phyloP scores from a whole-genome alignment of 1,140 invertebrate species.

The Branchinecta lindahli region DNA sequence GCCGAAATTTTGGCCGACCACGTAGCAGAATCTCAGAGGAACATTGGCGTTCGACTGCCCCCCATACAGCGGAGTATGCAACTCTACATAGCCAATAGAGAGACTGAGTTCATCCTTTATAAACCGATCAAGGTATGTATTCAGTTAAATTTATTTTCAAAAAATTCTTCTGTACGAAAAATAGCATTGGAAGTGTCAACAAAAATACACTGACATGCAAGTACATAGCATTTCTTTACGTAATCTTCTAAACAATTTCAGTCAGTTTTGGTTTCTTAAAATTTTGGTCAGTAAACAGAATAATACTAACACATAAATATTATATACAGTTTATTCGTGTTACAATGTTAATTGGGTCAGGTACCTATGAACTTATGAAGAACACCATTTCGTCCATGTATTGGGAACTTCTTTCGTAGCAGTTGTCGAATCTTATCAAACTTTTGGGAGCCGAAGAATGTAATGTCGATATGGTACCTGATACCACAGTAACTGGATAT shows the following conservation, averaged over 20 bases:
- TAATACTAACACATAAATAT: too few relatives aligned
- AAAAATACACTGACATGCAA: too few relatives aligned
- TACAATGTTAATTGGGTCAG: neutral
- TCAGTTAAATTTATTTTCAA: slow-evolving; percentile 23
- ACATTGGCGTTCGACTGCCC: slow-evolving; percentile 62
- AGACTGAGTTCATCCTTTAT: slow-evolving; percentile 90
- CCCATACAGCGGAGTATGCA: slow-evolving; percentile 73
- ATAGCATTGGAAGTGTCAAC: too few relatives aligned
- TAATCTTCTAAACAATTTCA: neutral
- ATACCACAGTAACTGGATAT: too few relatives aligned
- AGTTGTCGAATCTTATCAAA: too few relatives aligned
- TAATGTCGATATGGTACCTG: too few relatives aligned
- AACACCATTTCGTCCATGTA: too few relatives aligned
- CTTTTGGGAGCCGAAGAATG: too few relatives aligned
- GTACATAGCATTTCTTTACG: too few relatives aligned
- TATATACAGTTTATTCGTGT: too few relatives aligned
- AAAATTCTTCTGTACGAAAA: slow-evolving; percentile 1
- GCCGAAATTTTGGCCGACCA: slow-evolving; percentile 33
- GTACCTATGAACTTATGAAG: neutral
- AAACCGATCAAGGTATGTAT: slow-evolving; percentile 60
- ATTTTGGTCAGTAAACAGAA: too few relatives aligned
- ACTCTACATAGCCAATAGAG: slow-evolving; percentile 84
- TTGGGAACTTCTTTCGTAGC: too few relatives aligned
- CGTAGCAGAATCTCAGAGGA: slow-evolving; percentile 37
- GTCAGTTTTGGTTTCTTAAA: neutral